phyloP scores from a whole-genome alignment of 2,888 invertebrate species.

The Platynereis dumerilii region DNA sequence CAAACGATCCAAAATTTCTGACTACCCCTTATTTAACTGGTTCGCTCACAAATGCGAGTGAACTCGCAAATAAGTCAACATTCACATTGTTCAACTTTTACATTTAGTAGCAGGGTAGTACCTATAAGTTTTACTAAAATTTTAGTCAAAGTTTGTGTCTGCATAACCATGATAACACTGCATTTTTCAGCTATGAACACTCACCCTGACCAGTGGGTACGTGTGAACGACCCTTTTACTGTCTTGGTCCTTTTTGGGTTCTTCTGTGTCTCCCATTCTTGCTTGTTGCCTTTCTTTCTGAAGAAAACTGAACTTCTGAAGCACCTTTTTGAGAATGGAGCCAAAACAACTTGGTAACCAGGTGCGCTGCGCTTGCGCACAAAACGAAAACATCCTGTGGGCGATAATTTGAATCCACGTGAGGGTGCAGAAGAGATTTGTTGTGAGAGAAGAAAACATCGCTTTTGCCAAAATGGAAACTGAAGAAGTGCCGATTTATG shows the following conservation, averaged over 20 bases:
- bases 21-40: no score
- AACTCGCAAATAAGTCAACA: no score
- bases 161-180: no score
- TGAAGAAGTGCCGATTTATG: no score
- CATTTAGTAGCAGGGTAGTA: no score
- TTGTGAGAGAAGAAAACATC: no score
- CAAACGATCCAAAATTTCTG: no score
- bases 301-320: not conserved
- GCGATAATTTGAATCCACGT: conserved; percentile 14
- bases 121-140: no score
- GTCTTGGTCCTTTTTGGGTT: conserved; percentile 57
- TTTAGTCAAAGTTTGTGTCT: no score
- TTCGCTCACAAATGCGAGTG: no score
- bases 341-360: conserved; percentile 18
- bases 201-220: conserved; percentile 83
- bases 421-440: not conserved
- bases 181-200: conserved; percentile 37
- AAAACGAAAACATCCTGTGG: conserved; percentile 10
- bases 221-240: conserved; percentile 65
- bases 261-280: conserved; percentile 55
- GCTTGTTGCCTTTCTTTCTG: conserved; percentile 6
- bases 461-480: no score
- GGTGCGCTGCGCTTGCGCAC: conserved; percentile 4
- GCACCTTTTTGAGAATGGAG: not conserved
- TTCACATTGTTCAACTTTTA: no score